Evolutionary conservation across 1,140 invertebrate genomes (phyloP).

Genomic region (Penaeus japonicus): DNA sequence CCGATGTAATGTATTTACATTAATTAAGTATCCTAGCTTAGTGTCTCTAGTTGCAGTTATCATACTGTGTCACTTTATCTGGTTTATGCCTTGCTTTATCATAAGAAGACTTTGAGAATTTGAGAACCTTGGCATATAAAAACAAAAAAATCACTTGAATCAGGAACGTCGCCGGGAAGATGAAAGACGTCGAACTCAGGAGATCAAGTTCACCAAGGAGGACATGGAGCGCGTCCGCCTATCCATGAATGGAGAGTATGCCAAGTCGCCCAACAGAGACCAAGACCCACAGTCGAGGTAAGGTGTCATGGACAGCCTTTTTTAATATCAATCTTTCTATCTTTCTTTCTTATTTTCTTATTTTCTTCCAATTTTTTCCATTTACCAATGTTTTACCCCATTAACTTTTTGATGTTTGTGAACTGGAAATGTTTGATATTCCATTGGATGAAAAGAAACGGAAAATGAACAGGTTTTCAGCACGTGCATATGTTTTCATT

Average conservation of each 20-base stretch:
- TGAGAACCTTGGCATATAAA: no score
- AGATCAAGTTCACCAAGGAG: constrained; percentile 68
- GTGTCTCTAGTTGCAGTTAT: no score
- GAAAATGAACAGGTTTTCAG: neutral
- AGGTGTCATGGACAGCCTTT: neutral
- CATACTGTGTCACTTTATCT: no score
- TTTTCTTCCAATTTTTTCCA: neutral
- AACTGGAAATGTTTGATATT: neutral
- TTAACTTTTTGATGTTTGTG: neutral
- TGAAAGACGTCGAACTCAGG: constrained; percentile 73
- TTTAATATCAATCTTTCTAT: neutral
- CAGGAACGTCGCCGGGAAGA: constrained; percentile 75
- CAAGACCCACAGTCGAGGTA: constrained; percentile 55
- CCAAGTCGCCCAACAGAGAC: constrained; percentile 40
- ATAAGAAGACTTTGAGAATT: no score
- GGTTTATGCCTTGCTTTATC: no score
- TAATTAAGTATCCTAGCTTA: constrained; percentile 61
- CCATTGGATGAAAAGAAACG: neutral
- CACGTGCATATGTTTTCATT: neutral
- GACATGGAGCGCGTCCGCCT: constrained; percentile 61
- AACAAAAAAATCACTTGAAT: neutral
- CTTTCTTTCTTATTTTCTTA: neutral
- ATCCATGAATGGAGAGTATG: constrained; percentile 53
- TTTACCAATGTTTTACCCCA: neutral
- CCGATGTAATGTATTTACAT: neutral